A percentile compares a stretch with the other conserved stretches of the same genome.
Conservation (phyloP, 2,797 vertebrate genomes). For the Coluber constrictor region DNA sequence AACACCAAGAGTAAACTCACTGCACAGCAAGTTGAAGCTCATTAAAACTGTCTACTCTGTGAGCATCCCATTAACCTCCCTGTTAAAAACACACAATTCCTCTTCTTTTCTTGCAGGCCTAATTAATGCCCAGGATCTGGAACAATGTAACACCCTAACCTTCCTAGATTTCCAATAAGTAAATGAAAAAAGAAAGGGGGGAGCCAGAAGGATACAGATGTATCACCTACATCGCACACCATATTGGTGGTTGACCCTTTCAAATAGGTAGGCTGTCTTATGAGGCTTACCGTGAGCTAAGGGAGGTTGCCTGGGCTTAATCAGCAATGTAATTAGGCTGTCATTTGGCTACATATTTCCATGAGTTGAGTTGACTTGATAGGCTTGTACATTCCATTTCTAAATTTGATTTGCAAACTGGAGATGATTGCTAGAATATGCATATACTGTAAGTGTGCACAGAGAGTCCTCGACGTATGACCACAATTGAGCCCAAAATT, state of each 20-base stretch:
- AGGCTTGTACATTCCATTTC: not conserved
- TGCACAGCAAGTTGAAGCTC: slow-evolving; percentile 97
- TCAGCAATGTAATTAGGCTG: slow-evolving; percentile 12
- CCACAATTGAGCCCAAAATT: not conserved
- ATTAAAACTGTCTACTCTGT: slow-evolving; percentile 90
- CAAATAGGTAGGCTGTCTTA: slow-evolving; percentile 41
- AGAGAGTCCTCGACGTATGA: not conserved
- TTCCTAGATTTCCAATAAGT: slow-evolving; percentile 62
- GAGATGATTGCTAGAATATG: too few species aligned
- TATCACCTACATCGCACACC: not conserved
- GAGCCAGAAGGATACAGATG: slow-evolving; percentile 19
- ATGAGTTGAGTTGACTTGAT: not conserved
- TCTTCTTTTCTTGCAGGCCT: slow-evolving; percentile 74
- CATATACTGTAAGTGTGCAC: not conserved
- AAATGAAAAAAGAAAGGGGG: slow-evolving; percentile 57
- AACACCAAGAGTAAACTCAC: slow-evolving; percentile 93
- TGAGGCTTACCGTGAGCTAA: not conserved
- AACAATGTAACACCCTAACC: slow-evolving; percentile 69
- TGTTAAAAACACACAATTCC: slow-evolving; percentile 76
- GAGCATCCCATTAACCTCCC: slow-evolving; percentile 83
- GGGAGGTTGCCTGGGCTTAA: not conserved
- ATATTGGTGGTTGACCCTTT: slow-evolving; percentile 51
- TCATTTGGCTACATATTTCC: slow-evolving; percentile 17
- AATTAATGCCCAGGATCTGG: slow-evolving; percentile 78
- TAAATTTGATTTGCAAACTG: not conserved